phyloP scores from a whole-genome alignment of 2,888 invertebrate genomes.

The Chrysopilus asiliformis region DNA sequence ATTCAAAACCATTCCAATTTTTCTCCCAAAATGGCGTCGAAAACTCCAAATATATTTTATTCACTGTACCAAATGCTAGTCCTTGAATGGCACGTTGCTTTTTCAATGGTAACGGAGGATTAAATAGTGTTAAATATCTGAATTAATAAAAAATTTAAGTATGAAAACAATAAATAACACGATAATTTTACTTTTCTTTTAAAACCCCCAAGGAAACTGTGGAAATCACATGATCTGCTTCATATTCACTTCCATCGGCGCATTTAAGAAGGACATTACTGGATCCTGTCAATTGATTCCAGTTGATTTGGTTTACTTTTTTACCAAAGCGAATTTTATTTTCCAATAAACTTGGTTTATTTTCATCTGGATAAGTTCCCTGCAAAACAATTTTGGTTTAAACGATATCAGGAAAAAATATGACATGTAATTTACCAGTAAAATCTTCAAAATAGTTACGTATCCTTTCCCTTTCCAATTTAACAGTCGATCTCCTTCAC shows the following conservation, averaged over 20 bases:
- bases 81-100: constrained; percentile 41
- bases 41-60: constrained; percentile 50
- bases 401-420: background rate
- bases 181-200: constrained; percentile 34
- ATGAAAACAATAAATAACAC: constrained; percentile 12
- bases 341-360: background rate
- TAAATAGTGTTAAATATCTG: constrained; percentile 31
- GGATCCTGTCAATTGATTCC: too few species aligned
- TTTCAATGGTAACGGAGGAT: constrained; percentile 36
- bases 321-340: constrained; percentile 25
- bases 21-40: constrained; percentile 45
- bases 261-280: constrained; percentile 25
- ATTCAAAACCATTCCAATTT: constrained; percentile 40
- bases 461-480: background rate
- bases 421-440: background rate
- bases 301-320: constrained; percentile 23
- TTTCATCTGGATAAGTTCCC: background rate
- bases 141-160: background rate
- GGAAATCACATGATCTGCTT: constrained; percentile 47
- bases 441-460: background rate
- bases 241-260: constrained; percentile 34
- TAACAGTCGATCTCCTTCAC: background rate
- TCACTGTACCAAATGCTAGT: constrained; percentile 45
- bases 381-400: background rate
- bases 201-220: constrained; percentile 48